Base-by-base conservation (phyloP, 92 coral and sea anemone genomes). In the Porites cylindrica region DNA sequence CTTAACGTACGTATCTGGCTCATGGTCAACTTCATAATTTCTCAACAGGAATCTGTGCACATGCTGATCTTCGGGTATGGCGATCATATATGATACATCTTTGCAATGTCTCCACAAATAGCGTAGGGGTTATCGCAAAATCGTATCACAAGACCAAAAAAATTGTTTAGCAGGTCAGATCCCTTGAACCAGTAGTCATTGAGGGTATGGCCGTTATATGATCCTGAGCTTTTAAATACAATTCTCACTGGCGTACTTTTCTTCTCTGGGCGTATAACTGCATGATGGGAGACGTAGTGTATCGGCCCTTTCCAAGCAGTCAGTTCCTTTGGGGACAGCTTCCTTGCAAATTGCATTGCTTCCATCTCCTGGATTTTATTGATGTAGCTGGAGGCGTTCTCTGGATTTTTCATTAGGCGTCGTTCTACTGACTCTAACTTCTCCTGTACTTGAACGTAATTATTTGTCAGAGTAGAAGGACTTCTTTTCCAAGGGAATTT, bases 111-210 rank as follows among this genome's bases (percentile, higher is more conserved):
- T 2, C 91, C 93, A 51, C 32, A 72, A 1, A 92, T 14, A 17
- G 95, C 92, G 38, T 53, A 69, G 61, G 77, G 56, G 10, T 81
- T 81, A 18, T 91, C 90, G 21, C 92, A 69, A 51, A 88, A 92
- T 38, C 92, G 81, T 52, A 82, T 1, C 38, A 86, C 64, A 51
- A 87, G 84, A 47, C 93, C 93, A 78, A 81, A 82, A 70, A 90
- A 62, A 72, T 80, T 90, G 75, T 86, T 85, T 10, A 90, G 75
- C 67, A 90, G 81, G 66, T 86, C 85, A 6, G 91, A 90, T 17
- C 91, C 91, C 78, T 86, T 90, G 82, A 20, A 73, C 93, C 93
- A 90, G 88, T 86, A 86, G 87, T 90, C 84, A 65, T 90, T 86
- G 20, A 80, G 71, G 23, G 66, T 65, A 29, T 84, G 88, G 11